A percentile compares a stretch with the other conserved stretches of the same genome.
phyloP scores from a whole-genome alignment of 2,888 invertebrate species.

The Drosophila meridiana region DNA sequence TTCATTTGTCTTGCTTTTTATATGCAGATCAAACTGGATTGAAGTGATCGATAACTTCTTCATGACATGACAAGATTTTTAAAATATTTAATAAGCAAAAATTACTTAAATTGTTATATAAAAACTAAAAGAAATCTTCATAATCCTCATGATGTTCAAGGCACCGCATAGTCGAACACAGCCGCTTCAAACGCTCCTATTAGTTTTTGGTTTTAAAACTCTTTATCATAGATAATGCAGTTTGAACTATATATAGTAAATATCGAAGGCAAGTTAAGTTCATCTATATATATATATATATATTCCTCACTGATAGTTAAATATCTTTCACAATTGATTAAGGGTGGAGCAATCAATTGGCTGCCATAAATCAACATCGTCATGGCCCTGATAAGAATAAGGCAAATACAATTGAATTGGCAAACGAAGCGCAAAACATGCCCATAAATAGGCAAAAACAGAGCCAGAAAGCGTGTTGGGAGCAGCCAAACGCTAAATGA shows the following conservation, averaged over 20 bases:
- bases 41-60: too few relatives aligned
- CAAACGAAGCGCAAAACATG: constrained; percentile 55
- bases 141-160: neutral
- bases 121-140: neutral
- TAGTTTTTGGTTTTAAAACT: neutral
- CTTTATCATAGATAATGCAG: neutral
- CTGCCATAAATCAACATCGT: constrained; percentile 23
- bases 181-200: neutral
- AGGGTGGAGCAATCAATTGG: constrained; percentile 22
- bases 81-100: too few relatives aligned
- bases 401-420: constrained; percentile 39
- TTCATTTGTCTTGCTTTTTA: neutral
- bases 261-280: constrained; percentile 10
- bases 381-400: constrained; percentile 51
- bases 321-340: constrained; percentile 28
- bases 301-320: constrained; percentile 4
- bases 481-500: constrained; percentile 14
- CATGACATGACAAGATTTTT: too few relatives aligned
- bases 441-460: constrained; percentile 71
- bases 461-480: constrained; percentile 33
- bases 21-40: neutral
- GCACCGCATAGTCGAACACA: neutral
- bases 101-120: too few relatives aligned
- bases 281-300: constrained; percentile 14
- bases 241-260: neutral